phyloP scores from a whole-genome alignment of 2,888 invertebrate species.

The Nipponacmea schrenckii region DNA sequence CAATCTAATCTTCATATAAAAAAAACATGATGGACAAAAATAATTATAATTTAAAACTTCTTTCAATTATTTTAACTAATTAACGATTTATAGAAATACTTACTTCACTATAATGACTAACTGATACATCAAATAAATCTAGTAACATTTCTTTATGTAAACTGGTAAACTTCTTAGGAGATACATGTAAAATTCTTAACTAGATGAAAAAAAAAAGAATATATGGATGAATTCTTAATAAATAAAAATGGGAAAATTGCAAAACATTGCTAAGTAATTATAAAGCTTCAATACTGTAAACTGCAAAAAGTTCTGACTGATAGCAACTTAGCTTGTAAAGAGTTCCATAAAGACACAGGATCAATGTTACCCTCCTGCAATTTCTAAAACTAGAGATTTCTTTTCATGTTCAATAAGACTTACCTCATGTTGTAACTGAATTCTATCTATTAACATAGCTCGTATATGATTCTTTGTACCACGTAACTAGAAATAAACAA shows the following conservation, averaged over 20 bases:
- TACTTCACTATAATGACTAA: constrained; percentile 78
- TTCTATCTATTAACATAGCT: constrained; percentile 76
- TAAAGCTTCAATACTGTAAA: no score
- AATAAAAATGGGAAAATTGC: background rate
- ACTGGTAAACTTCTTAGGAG: constrained; percentile 71
- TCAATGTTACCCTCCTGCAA: no score
- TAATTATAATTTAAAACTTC: no score
- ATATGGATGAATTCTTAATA: no score
- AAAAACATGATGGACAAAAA: no score
- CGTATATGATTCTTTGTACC: constrained; percentile 75
- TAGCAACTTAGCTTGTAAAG: no score
- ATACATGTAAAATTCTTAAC: constrained; percentile 65
- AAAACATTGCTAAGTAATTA: no score
- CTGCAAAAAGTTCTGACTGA: no score
- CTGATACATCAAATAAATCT: constrained; percentile 75
- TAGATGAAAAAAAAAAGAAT: constrained; percentile 37
- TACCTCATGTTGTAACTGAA: constrained; percentile 76
- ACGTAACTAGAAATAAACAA: constrained; percentile 68
- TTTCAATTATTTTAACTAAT: no score
- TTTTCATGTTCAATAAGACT: background rate
- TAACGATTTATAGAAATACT: constrained; percentile 60
- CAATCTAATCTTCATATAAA: no score
- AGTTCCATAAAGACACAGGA: no score
- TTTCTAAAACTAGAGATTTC: no score
- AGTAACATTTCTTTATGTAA: constrained; percentile 75